These are phyloP conservation scores for Dryobates pubescens DNA, from an alignment of 2,797 vertebrate species.

Conservation along the genomic window DNA sequence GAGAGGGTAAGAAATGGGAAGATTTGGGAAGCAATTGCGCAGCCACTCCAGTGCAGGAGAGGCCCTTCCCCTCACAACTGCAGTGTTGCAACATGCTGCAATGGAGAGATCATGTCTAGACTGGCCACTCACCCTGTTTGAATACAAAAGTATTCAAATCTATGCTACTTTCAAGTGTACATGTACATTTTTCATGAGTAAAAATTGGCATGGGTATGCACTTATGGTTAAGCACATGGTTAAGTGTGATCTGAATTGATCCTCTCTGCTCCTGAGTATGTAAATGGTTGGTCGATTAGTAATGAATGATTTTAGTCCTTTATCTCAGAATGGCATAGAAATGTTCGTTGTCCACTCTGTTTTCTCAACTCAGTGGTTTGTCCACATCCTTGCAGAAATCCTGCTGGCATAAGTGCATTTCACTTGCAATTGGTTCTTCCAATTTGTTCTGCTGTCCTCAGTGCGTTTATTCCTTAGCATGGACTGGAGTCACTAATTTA, in stretches of 20 bases:
- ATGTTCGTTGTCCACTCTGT: background rate
- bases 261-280: rapidly evolving
- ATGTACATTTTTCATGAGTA: rapidly evolving
- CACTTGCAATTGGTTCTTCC: background rate
- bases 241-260: background rate
- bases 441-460: background rate
- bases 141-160: background rate
- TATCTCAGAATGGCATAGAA: background rate
- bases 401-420: background rate
- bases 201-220: background rate
- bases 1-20: background rate
- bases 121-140: background rate
- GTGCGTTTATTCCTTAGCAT: background rate
- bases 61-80: background rate
- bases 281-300: background rate
- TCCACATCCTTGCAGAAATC: background rate
- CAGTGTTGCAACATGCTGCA: background rate
- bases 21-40: background rate
- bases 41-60: no score
- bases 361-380: background rate
- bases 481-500: background rate
- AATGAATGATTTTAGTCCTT: background rate
- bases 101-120: background rate
- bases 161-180: background rate
- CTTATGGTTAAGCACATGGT: background rate